phyloP scores from a whole-genome alignment of 2,113 vertebrate species.

The Platysteira castanea region DNA sequence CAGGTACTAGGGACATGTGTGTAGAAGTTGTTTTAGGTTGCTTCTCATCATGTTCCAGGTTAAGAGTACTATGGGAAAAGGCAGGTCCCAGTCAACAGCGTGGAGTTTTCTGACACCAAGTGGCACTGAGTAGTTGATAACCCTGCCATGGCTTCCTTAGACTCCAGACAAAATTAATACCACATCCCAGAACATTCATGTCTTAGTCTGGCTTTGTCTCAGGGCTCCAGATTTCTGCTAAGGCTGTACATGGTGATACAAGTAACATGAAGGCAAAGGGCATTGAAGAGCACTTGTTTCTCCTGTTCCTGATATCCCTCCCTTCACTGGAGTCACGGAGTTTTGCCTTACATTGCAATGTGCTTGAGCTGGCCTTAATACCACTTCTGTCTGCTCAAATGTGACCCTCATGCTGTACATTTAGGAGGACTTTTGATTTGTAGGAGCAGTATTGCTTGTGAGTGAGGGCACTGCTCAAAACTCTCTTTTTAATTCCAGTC shows the following conservation, averaged over 20 bases:
- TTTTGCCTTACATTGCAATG: background rate
- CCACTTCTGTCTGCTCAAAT: background rate
- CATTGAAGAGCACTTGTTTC: background rate
- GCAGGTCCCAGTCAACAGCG: fast-evolving
- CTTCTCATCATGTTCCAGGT: fast-evolving
- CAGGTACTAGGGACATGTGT: background rate
- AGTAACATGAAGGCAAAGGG: background rate
- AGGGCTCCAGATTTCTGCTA: background rate
- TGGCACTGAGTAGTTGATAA: background rate
- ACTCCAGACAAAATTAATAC: background rate
- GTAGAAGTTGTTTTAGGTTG: background rate
- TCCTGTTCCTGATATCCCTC: background rate
- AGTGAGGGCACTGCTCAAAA: background rate
- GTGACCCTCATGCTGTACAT: background rate
- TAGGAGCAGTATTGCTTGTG: background rate
- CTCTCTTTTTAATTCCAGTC: background rate
- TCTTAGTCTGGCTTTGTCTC: background rate
- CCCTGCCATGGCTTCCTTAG: background rate
- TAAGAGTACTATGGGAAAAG: background rate
- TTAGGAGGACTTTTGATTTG: background rate
- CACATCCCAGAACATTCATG: background rate
- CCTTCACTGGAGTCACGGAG: background rate
- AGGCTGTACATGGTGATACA: background rate
- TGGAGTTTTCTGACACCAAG: background rate
- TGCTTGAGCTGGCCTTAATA: background rate